Base-by-base conservation (phyloP, 92 coral and sea anemone species). In the Epizoanthus fatuus region DNA sequence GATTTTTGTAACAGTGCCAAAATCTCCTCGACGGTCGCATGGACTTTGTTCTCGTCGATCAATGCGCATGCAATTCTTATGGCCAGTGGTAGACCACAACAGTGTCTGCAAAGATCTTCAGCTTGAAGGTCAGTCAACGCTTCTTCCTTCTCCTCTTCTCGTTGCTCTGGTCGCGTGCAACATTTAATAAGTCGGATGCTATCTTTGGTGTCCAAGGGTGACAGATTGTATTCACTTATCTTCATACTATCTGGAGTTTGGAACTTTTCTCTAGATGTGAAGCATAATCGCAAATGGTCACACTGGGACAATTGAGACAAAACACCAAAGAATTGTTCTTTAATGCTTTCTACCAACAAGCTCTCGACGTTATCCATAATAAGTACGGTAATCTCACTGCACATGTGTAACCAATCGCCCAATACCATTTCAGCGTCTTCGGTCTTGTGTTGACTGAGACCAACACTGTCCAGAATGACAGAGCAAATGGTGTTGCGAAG, bases 291-390 rank as follows among this genome's bases (percentile, higher is more conserved):
- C 42, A 65, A 15, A 16, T 22, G 70, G 12, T 65, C 7, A 32
- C 70, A 25, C 42, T 65, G 25, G 17, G 70, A 16, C 13, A 65
- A 35, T 10, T 10, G 15, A 35, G 70, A 65, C 35, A 65, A 65
- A 35, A 65, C 11, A 5, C n/a, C 40, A 29, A 65, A 65, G 45
- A 65, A 65, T 15, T 25, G 45, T 65, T 65, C 40, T 42, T 65
- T 35, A 3, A 65, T 8, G 16, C 35, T 32, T 25, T 15, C 42
- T 32, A 35, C 70, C 12, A 65, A 13, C 40, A 65, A n/a, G 44
- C 70, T 65, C 42, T 65, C 70, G 13, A 65, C 70, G 70, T 65
- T 65, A 42, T 65, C 70, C 44, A 65, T 25, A 3, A 65, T 35
- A 35, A 65, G 70, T 15, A 65, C 70, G 22, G 70, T 65, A 22